Evolutionary conservation across 1,140 invertebrate genomes (phyloP).

Genomic region (Panulirus ornatus): DNA sequence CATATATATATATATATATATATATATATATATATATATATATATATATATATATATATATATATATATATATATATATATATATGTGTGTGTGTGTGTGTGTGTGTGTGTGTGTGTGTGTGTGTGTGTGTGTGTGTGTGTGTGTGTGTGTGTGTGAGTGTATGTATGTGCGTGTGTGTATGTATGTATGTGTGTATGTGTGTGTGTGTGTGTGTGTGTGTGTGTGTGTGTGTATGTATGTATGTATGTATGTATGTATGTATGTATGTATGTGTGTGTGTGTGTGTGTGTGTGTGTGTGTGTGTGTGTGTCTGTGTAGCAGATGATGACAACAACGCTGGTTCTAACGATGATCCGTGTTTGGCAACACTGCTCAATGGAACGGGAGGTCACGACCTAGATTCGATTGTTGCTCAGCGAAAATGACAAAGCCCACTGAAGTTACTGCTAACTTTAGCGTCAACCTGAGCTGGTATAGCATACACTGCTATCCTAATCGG

Average conservation of each 20-base stretch:
- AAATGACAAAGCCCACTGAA: no score
- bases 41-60: conserved; percentile 31
- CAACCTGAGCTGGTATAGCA: no score
- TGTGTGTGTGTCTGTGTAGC: no score
- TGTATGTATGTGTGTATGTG: background rate
- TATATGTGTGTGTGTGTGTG: background rate
- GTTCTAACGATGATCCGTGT: no score
- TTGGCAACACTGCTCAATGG: no score
- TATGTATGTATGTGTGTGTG: no score
- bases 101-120: background rate
- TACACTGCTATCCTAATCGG: no score
- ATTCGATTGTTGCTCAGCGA: no score
- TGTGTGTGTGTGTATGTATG: background rate
- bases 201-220: background rate
- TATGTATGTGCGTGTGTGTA: background rate
- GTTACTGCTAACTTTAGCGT: no score
- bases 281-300: no score
- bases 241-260: conserved; percentile 10
- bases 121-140: conserved; percentile 1
- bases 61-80: background rate
- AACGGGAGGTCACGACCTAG: no score
- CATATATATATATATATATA: conserved; percentile 29
- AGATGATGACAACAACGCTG: no score
- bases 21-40: conserved; percentile 31
- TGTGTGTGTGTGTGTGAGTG: background rate